Evolutionary conservation across 2,888 invertebrate genomes (phyloP), one percentile per base, ranked within the genome.

Genomic region (Ennomos fuscantarius): DNA sequence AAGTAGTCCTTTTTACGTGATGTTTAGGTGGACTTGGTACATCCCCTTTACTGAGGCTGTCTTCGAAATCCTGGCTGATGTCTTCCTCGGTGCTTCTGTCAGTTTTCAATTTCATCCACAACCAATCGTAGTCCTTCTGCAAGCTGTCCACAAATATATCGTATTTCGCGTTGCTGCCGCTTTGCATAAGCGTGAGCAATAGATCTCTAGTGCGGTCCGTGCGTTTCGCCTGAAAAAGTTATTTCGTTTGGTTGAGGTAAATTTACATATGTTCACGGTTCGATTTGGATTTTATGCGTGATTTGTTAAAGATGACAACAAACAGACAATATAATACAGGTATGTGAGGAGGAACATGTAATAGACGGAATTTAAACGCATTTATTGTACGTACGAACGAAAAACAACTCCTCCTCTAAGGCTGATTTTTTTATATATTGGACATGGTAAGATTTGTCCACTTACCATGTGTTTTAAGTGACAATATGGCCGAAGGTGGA

Each of bases 1-100:
- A 79, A 56, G 75, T 73, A n/a, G 66, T 66, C 63, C 94, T 85
- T 34, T 82, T 79, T 9, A 94, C 92, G 74, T 93, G 93, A 70
- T 94, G 91, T 5, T 89, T 86, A 0, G 94, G 94, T 47, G 93
- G 74, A 61, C 93, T 77, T 1, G 94, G 94, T 59, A 94, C 93
- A 65, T 94, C 93, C 39, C 94, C 94, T 52, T 87, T 79, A 53
- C 93, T 92, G 40, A 93, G 86, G 64, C 89, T 87, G 65, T 93
- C 93, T 45, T 93, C 90, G 31, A 90, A 88, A 63, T 89, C 87
- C 52, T 89, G 87, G 63, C 87, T 85, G 41, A 86, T 67, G 64
- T 84, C 78, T 8, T 79, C 72, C 41, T 78, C 78, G 47, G 81
- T 81, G 65, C 79, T 80, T 24, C 24, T 24, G 24, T 84, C 79